Base-by-base conservation (phyloP, 2,797 vertebrate species). In the Hydrocynus forskahlii region DNA sequence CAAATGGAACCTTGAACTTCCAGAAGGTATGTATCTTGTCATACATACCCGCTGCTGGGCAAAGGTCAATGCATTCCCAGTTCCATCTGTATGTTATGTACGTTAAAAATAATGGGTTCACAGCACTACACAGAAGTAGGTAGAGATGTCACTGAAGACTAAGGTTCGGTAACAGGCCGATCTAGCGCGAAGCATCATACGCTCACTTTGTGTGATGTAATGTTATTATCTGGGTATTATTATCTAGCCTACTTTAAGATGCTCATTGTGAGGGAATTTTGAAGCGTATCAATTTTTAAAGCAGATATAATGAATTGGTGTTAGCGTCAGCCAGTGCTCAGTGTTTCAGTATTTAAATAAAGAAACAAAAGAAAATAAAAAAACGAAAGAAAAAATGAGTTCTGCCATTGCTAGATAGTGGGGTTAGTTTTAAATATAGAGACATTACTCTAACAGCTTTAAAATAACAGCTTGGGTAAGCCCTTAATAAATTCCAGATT, bases 21-120 rank as follows among this genome's bases (percentile, higher is more conserved):
- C 95, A 97, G 76, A 98, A 97, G 97, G 97, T 98, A 94, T 62
- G 21, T 7, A 2, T 5, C 55, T 21, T 21, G 4, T 59, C 55
- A 40, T 1, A n/a, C n/a, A 66, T 17, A 66, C 29, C 38, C 2
- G 12, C 25, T 52, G 3, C 2, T 52, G 21, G 17, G 13, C 17
- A 98, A 97, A 76, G 74, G 71, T 6, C 5, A 48, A 48, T 16
- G 16, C 38, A 66, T 9, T 38, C 7, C 9, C 38, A 13, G 38
- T 7, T 9, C 19, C 55, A 9, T 16, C n/a, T 57, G n/a, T 6
- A 17, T 0, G 52, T 55, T 57, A 57, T 57, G n/a, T 57, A 7
- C 7, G 12, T 7, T 38, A 14, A 38, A 29, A 64, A 38, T 7
- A 64, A 38, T 7, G 25, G 12, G 25, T 35, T 29, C 38, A 64